Conservation (phyloP, 1,140 invertebrate genomes). For the Drosophila nigrodunni region DNA sequence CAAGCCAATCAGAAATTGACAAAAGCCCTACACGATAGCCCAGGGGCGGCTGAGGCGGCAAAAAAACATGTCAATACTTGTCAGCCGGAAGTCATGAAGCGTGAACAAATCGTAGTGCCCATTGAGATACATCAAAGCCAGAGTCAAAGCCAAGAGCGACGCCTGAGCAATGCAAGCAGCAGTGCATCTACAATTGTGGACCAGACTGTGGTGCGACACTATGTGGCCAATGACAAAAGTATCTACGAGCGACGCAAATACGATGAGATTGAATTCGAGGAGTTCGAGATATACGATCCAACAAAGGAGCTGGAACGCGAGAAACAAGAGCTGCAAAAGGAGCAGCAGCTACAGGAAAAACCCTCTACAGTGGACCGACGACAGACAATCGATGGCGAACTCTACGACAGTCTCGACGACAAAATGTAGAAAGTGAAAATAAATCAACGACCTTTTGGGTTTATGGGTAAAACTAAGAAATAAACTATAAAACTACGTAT, state of each 20-base stretch:
- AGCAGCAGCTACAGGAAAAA: conserved; percentile 23
- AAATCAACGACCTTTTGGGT: conserved; percentile 52
- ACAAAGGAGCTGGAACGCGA: conserved; percentile 56
- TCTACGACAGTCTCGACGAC: conserved; percentile 79
- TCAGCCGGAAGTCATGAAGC: conserved; percentile 40
- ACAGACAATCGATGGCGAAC: conserved; percentile 57
- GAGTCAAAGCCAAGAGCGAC: conserved; percentile 53
- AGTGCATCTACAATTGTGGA: conserved; percentile 66
- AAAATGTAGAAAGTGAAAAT: conserved; percentile 59
- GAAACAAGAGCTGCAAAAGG: conserved; percentile 25
- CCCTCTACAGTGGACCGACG: conserved; percentile 16
- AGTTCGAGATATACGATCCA: conserved; percentile 88
- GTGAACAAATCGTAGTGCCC: conserved; percentile 74
- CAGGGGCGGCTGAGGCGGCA: neutral
- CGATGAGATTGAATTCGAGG: conserved; percentile 93
- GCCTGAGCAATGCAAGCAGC: conserved; percentile 69
- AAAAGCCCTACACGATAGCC: conserved; percentile 24
- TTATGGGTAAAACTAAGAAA: conserved; percentile 44
- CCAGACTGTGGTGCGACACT: conserved; percentile 78
- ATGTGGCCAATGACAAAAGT: conserved; percentile 85
- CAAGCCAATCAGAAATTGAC: conserved; percentile 69
- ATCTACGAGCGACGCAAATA: conserved; percentile 87
- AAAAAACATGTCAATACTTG: conserved; percentile 30
- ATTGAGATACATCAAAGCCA: conserved; percentile 63
- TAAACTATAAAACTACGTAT: conserved; percentile 19